These are phyloP conservation scores for Tyria jacobaeae DNA, from an alignment of 2,888 invertebrate species.

Conservation along the genomic window DNA sequence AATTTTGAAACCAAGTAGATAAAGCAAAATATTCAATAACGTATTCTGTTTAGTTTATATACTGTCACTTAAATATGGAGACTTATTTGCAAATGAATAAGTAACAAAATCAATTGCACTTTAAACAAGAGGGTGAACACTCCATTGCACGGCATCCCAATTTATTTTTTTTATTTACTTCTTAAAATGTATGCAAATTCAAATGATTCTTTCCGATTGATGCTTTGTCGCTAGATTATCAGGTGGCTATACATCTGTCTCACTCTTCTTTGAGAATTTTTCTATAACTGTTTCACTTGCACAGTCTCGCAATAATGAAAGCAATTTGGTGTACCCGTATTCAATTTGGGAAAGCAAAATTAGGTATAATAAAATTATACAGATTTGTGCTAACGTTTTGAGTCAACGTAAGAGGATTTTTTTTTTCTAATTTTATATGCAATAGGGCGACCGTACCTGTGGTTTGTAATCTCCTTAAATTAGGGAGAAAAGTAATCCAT, in stretches of 20 bases:
- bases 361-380: conserved; percentile 83
- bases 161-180: conserved; percentile 72
- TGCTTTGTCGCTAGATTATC: conserved; percentile 67
- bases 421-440: conserved; percentile 53
- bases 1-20: conserved; percentile 13
- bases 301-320: conserved; percentile 48
- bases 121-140: conserved; percentile 42
- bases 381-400: conserved; percentile 64
- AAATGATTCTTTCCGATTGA: conserved; percentile 67
- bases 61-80: conserved; percentile 17
- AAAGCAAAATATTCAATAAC: conserved; percentile 23
- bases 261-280: conserved; percentile 6
- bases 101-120: conserved; percentile 36
- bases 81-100: conserved; percentile 23
- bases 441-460: conserved; percentile 61
- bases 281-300: conserved; percentile 45
- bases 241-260: conserved; percentile 43
- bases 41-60: conserved; percentile 15
- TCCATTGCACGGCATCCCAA: conserved; percentile 46
- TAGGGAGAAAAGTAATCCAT: conserved; percentile 28
- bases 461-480: conserved; percentile 63
- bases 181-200: conserved; percentile 70
- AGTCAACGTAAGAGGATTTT: conserved; percentile 70
- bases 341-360: conserved; percentile 68
- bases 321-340: conserved; percentile 63